Evolutionary conservation across 2,113 vertebrate species (phyloP).

Genomic region (Pimephales promelas): DNA sequence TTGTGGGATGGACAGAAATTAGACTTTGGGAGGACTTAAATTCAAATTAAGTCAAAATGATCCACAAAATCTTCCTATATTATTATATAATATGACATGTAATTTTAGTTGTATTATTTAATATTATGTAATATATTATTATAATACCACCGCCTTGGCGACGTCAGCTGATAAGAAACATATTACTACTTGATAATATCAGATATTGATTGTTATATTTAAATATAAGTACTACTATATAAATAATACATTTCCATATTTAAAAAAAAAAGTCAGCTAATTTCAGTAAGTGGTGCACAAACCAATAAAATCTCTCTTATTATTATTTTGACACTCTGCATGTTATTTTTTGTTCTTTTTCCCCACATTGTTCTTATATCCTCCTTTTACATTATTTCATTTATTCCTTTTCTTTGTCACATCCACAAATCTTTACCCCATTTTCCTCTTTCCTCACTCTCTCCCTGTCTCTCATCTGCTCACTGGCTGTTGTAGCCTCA

Average conservation of each 20-base stretch:
- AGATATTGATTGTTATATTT: neutral
- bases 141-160: neutral
- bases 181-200: neutral
- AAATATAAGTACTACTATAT: neutral
- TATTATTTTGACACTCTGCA: slow-evolving; percentile 25
- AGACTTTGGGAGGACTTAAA: neutral
- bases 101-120: neutral
- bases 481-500: slow-evolving; percentile 82
- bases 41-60: neutral
- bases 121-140: neutral
- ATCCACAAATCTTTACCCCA: slow-evolving; percentile 47
- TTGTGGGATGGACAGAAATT: neutral
- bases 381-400: neutral
- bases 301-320: neutral
- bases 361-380: neutral
- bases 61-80: neutral
- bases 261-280: too few species aligned
- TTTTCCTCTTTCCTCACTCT: slow-evolving; percentile 23
- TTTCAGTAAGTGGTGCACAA: neutral
- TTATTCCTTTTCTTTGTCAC: slow-evolving; percentile 20
- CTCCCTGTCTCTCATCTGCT: slow-evolving; percentile 3
- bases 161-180: neutral
- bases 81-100: neutral
- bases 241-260: too few species aligned
- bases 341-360: slow-evolving; percentile 13